Percentiles rank a stretch among this genome's conserved stretches.
phyloP scores from a whole-genome alignment of 2,113 vertebrate species.

The Entelurus aequoreus region DNA sequence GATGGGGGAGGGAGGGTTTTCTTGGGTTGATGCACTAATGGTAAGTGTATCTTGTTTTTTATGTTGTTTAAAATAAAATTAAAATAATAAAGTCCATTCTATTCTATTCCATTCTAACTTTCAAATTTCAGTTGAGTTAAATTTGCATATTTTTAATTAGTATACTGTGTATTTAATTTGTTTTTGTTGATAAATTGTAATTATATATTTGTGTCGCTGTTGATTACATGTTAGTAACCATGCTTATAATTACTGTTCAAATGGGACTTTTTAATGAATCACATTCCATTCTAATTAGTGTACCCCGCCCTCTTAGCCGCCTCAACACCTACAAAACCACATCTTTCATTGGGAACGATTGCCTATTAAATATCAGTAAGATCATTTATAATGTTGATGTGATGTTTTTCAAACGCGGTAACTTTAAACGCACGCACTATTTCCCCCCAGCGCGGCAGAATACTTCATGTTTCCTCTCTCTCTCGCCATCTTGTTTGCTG shows the following conservation, averaged over 20 bases:
- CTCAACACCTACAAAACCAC: slow-evolving; percentile 22
- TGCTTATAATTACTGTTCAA: slow-evolving; percentile 2
- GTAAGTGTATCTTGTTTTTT: too few species aligned
- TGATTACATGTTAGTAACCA: background rate
- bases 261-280: slow-evolving; percentile 24
- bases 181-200: background rate
- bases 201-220: background rate
- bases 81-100: too few species aligned
- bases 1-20: too few species aligned
- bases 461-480: slow-evolving; percentile 56
- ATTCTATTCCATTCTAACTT: too few species aligned
- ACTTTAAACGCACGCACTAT: slow-evolving; percentile 52
- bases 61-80: too few species aligned
- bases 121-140: slow-evolving; percentile 8
- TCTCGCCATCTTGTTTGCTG: slow-evolving; percentile 81
- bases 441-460: slow-evolving; percentile 77
- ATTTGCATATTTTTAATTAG: too few species aligned
- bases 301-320: slow-evolving; percentile 49
- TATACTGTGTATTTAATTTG: too few species aligned
- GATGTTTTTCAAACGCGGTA: background rate
- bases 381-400: background rate
- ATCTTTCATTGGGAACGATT: background rate
- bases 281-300: slow-evolving; percentile 67
- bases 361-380: too few species aligned
- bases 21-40: too few species aligned